phyloP scores from a whole-genome alignment of 1,140 invertebrate species.

The Drosophila tropicalis region DNA sequence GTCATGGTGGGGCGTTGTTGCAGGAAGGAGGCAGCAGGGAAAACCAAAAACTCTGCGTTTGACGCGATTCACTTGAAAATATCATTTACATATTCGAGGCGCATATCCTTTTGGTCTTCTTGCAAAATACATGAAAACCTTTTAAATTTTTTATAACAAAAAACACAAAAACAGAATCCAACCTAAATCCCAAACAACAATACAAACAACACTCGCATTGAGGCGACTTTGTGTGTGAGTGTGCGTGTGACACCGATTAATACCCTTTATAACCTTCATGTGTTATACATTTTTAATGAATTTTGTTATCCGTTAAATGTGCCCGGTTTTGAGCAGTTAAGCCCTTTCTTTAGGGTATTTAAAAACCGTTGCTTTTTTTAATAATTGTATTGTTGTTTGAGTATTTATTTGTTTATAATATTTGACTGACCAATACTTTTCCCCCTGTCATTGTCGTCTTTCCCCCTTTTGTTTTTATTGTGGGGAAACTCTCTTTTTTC shows the following conservation, averaged over 20 bases:
- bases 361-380: neutral
- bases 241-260: neutral
- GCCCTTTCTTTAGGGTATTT: neutral
- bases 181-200: neutral
- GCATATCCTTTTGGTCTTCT: constrained; percentile 36
- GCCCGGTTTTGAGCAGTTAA: neutral
- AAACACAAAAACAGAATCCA: constrained; percentile 27
- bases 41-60: constrained; percentile 56
- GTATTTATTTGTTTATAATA: constrained; percentile 8
- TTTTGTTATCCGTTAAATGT: neutral
- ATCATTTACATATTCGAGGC: constrained; percentile 76
- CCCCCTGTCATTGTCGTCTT: neutral
- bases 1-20: no score
- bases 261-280: neutral
- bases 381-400: neutral
- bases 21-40: constrained; percentile 16
- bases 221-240: neutral
- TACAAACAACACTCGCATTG: neutral
- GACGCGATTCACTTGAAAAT: constrained; percentile 74
- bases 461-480: neutral
- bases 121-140: constrained; percentile 62
- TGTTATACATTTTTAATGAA: neutral
- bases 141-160: constrained; percentile 66
- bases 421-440: neutral
- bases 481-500: constrained; percentile 21